These are phyloP conservation scores for Diachasmimorpha longicaudata DNA, from an alignment of 1,140 invertebrate species.

Conservation along the genomic window DNA sequence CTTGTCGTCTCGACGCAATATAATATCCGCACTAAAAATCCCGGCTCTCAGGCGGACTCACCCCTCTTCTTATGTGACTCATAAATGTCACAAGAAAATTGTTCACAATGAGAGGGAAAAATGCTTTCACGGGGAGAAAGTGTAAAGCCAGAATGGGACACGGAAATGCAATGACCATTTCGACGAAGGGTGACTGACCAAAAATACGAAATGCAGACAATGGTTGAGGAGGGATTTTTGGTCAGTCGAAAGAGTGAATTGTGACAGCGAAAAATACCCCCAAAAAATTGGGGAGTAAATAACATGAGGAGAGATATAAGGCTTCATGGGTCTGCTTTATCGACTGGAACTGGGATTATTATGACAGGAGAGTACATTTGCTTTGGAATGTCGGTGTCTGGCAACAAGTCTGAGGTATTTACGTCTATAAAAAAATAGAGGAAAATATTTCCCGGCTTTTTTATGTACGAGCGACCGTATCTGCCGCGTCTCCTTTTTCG, in stretches of 20 bases:
- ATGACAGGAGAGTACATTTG: background rate
- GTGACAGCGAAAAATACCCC: background rate
- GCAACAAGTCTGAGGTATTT: too few relatives aligned
- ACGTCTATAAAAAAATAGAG: too few relatives aligned
- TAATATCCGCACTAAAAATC: background rate
- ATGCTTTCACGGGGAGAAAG: background rate
- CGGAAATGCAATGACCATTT: conserved; percentile 7
- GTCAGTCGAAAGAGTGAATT: background rate
- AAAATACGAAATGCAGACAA: background rate
- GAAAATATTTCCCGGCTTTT: too few relatives aligned
- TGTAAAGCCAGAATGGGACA: background rate
- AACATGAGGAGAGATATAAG: conserved; percentile 21
- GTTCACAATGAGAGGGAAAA: background rate
- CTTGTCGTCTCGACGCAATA: background rate
- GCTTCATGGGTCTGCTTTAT: conserved; percentile 31
- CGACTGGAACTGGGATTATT: conserved; percentile 20
- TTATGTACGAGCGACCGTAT: too few relatives aligned
- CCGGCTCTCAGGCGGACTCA: background rate
- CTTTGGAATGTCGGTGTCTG: background rate
- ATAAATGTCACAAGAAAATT: conserved; percentile 4
- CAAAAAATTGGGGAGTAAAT: conserved; percentile 30
- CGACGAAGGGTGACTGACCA: background rate
- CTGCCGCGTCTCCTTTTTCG: too few relatives aligned
- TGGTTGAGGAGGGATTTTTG: background rate
- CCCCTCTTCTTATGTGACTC: conserved; percentile 3